Base-by-base conservation (phyloP, 2,797 vertebrate genomes). In the Vireo griseus region DNA sequence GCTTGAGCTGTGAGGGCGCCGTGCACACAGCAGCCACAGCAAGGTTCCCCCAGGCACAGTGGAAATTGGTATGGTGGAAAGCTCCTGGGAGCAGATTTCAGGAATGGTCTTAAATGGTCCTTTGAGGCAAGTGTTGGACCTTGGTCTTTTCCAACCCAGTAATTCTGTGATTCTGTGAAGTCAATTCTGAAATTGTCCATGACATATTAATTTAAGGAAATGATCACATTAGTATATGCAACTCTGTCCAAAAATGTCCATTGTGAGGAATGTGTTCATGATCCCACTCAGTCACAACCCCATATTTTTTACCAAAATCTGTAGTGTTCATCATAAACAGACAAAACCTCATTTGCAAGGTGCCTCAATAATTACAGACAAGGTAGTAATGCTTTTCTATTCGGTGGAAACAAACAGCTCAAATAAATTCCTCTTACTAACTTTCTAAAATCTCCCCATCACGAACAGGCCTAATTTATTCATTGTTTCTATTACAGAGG, bases 1-100 rank as follows among this genome's bases (percentile, higher is more conserved):
- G 24, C 21, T 57, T 15, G 24, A 74, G 39, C 19, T 67, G 6
- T 12, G 15, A 48, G 13, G 19, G 13, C n/a, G 67, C 31, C 24
- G 4, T 13, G 19, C 13, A 16, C 1, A 6, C 1, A 2, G 20
- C 26, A 28, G 22, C 7, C 14, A 63, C 10, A 39, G 21, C 6
- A 42, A 11, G 9, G 3, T 19, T 59, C 3, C 13, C 18, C 5
- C 11, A 50, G 16, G 16, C 7, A 26, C 0, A 1, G 50, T 59
- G 39, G 52, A 48, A 59, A 73, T 0, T 5, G 10, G 7, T 13
- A 24, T 10, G 2, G 16, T 14, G 29, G 21, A 40, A 94, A 61
- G 6, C 0, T 63, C 17, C 5, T 6, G 29, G 24, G 20, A 78
- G 8, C 5, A 61, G 42, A 21, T 68, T 62, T 72, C 54, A 62